Evolutionary conservation across 2,888 invertebrate species (phyloP), one percentile per base, ranked within the genome.

Genomic region (Andrena camellia): DNA sequence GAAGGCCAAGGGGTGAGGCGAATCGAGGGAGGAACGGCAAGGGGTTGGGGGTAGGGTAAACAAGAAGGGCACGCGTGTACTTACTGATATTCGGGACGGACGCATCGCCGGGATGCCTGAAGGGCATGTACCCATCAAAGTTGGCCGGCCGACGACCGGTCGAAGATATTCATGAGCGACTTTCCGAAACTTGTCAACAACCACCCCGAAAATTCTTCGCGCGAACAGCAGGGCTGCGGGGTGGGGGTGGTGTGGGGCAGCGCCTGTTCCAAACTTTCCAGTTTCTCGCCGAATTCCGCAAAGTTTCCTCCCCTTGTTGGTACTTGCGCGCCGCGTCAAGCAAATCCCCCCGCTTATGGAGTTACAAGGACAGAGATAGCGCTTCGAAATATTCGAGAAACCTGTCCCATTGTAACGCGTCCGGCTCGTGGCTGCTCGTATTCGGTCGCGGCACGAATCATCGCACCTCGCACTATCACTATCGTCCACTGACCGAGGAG

Each of bases 161-260:
- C 75, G 60, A 77, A 79, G 83, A 83, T 83, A 82, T 86, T 86
- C 85, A 60, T 62, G 80, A 52, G 52, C 70, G 83, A 83, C 83
- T 88, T 88, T 84, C 54, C 69, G 26, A 75, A 86, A 79, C 79
- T 87, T 81, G 83, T 88, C 85, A 72, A 87, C 79, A 78, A 78
- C 64, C 80, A n/a, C 42, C 42, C 72, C 62, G 70, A 83, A 83
- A 81, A 71, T 69, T 74, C 31, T 76, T 69, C 33, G 50, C 17
- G 8, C 26, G 66, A 17, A 23, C 29, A 26, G 42, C 10, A 10
- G 3, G 2, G 20, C 52, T n/a, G 5, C 26, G 33, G 10, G 29
- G 63, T 35, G 29, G 10, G 23, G 57, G 7, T 7, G 2, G 31
- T 20, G 33, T 54, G 50, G 35, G 57, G 23, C n/a, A 23, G 57